Percentiles rank a stretch among this genome's conserved stretches.
These are phyloP conservation scores for Diplolepis rosae DNA, from an alignment of 2,888 invertebrate species.

Conservation along the genomic window DNA sequence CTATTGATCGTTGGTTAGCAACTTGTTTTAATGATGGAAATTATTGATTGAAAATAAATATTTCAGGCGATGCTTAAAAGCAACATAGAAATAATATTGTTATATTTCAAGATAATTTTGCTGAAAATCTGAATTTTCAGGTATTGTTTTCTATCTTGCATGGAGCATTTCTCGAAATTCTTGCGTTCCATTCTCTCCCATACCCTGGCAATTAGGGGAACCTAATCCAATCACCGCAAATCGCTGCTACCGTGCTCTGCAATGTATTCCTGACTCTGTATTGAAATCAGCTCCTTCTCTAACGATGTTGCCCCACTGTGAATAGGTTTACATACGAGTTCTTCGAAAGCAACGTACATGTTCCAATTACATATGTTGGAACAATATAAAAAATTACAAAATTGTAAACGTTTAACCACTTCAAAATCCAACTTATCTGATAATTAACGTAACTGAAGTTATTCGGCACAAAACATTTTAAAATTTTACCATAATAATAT, in stretches of 20 bases:
- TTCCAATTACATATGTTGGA: not conserved
- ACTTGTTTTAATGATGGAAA: too few relatives aligned
- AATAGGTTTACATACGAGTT: not conserved
- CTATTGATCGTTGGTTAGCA: too few relatives aligned
- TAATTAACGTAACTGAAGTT: too few relatives aligned
- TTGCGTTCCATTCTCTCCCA: constrained; percentile 2
- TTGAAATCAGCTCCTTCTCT: not conserved
- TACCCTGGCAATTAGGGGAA: constrained; percentile 46
- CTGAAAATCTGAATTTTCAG: not conserved
- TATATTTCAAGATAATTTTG: not conserved
- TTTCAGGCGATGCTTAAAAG: too few relatives aligned
- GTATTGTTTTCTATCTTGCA: not conserved
- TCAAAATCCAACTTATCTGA: too few relatives aligned
- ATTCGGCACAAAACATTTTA: not conserved
- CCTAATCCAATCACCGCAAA: constrained; percentile 45
- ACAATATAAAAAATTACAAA: not conserved
- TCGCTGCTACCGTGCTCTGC: not conserved
- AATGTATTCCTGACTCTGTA: constrained; percentile 11
- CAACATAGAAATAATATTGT: too few relatives aligned
- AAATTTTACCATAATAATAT: too few relatives aligned
- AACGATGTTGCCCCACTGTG: not conserved
- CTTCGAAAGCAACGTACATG: not conserved
- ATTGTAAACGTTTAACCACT: too few relatives aligned
- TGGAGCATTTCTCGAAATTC: constrained; percentile 6
- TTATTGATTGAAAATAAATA: too few relatives aligned